Percentiles rank a stretch among this genome's conserved stretches.
phyloP scores from a whole-genome alignment of 2,888 invertebrate genomes.

The Xanthia togata region DNA sequence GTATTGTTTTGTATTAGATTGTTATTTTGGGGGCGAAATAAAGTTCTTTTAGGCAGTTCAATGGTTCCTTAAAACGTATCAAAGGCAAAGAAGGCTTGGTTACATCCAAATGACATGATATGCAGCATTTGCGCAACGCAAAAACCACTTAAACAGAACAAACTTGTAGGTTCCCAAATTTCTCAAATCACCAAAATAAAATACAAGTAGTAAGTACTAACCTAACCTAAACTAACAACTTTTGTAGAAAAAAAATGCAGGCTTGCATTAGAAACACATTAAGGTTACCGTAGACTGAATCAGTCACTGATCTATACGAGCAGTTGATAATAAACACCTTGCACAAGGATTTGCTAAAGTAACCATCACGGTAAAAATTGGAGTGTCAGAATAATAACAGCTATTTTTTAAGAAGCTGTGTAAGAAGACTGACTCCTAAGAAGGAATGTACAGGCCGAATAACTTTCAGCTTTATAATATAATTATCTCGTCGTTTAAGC shows the following conservation, averaged over 20 bases:
- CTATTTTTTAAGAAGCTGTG: neutral
- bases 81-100: neutral
- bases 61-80: neutral
- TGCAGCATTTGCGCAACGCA: neutral
- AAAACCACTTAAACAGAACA: neutral
- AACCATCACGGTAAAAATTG: neutral
- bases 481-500: too few species aligned
- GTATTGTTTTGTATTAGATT: slow-evolving; percentile 39
- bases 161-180: neutral
- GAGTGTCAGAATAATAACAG: neutral
- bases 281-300: neutral
- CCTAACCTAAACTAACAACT: too few species aligned
- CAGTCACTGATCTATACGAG: neutral
- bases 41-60: neutral
- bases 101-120: neutral
- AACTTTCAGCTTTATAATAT: too few species aligned
- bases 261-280: neutral
- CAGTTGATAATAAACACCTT: neutral
- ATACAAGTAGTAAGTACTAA: too few species aligned
- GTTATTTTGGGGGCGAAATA: neutral
- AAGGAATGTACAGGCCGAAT: too few species aligned
- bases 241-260: neutral
- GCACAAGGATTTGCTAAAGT: neutral
- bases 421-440: neutral
- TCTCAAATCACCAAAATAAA: neutral